Conservation (phyloP, 2,113 vertebrate species). For the Tinamus guttatus region DNA sequence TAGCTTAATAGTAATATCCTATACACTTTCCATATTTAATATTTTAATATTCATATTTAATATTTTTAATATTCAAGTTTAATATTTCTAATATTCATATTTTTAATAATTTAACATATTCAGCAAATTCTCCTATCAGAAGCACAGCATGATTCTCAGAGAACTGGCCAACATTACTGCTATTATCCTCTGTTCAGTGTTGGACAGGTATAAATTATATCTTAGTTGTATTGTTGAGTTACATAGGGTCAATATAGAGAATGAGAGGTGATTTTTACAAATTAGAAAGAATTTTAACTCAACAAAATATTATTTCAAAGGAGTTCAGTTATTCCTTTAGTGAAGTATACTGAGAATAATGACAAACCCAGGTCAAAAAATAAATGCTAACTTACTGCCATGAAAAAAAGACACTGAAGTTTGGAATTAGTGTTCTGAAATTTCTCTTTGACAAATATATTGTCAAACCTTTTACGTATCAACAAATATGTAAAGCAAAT, state of each 20-base stretch:
- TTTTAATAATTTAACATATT: not conserved
- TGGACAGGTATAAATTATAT: not conserved
- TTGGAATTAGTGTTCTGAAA: not conserved
- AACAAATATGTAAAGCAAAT: no score
- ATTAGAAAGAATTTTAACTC: not conserved
- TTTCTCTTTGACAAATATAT: not conserved
- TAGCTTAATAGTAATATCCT: not conserved
- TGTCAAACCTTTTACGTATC: not conserved
- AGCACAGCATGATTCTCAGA: not conserved
- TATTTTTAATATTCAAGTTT: no score
- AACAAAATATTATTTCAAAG: not conserved
- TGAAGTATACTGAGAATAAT: not conserved
- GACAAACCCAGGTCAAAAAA: not conserved
- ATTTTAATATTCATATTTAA: no score
- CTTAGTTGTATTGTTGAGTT: not conserved
- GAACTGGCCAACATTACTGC: not conserved
- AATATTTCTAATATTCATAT: no score
- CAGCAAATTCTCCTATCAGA: not conserved
- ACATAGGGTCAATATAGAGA: not conserved
- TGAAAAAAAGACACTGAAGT: not conserved
- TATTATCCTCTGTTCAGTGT: not conserved
- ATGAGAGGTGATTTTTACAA: not conserved
- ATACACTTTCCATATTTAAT: not conserved
- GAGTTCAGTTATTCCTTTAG: not conserved
- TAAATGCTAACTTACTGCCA: not conserved